These are phyloP conservation scores for Crotalus horridus DNA, from an alignment of 2,113 vertebrate genomes.

Conservation along the genomic window DNA sequence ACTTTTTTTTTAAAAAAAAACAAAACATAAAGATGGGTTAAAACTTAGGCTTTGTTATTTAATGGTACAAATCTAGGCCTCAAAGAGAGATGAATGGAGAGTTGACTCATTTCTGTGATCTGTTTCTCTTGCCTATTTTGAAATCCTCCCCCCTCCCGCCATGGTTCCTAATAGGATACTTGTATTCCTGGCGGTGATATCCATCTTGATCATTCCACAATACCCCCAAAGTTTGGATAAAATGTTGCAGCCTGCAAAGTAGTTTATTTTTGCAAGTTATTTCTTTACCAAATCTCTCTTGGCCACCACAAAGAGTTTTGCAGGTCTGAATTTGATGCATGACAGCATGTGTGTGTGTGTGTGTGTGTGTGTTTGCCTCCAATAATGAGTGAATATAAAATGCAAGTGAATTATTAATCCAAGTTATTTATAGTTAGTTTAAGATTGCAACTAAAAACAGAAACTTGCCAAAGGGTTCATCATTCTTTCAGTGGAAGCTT, in stretches of 20 bases:
- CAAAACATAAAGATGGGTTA: background rate
- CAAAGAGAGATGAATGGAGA: background rate
- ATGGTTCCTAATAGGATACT: background rate
- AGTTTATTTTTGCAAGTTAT: background rate
- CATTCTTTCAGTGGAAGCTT: slow-evolving; percentile 31
- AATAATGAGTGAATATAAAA: background rate
- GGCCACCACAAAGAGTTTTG: background rate
- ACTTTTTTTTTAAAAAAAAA: background rate
- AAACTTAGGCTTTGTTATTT: background rate
- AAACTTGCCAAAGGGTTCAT: background rate
- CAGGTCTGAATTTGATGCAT: background rate
- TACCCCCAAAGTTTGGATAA: background rate
- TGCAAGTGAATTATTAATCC: background rate
- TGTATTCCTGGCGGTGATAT: background rate
- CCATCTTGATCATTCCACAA: background rate
- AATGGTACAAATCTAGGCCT: background rate
- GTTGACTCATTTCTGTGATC: background rate
- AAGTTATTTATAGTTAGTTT: background rate
- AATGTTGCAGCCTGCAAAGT: background rate
- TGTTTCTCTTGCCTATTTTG: background rate
- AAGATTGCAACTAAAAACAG: background rate
- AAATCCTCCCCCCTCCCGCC: background rate
- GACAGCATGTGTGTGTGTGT: background rate
- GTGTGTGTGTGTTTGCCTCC: background rate
- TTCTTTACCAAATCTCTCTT: background rate